These are phyloP conservation scores for Platycheirus albimanus DNA, from an alignment of 2,888 invertebrate genomes.

Conservation along the genomic window DNA sequence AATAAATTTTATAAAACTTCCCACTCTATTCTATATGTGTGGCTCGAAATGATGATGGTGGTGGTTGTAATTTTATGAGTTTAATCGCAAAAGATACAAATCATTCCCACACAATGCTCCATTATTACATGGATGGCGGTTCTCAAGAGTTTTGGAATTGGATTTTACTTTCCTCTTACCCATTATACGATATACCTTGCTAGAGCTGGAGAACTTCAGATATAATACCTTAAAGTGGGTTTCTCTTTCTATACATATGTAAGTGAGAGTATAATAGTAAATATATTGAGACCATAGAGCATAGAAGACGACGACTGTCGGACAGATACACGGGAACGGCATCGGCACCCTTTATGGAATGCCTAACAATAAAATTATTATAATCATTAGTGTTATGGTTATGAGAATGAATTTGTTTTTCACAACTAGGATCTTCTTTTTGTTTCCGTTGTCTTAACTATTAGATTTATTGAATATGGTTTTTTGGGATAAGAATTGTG, in stretches of 20 bases:
- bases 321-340: too few species aligned
- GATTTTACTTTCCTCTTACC: conserved; percentile 50
- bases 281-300: background rate
- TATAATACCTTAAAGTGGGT: conserved; percentile 50
- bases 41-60: too few species aligned
- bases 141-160: conserved; percentile 26
- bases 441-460: conserved; percentile 50
- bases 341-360: conserved; percentile 63
- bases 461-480: conserved; percentile 63
- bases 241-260: conserved; percentile 5
- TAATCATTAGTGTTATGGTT: conserved; percentile 70
- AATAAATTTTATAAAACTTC: conserved; percentile 62
- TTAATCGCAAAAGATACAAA: conserved; percentile 72
- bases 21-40: conserved; percentile 21
- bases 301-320: too few species aligned
- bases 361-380: conserved; percentile 69
- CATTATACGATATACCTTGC: background rate
- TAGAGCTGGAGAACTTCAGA: background rate
- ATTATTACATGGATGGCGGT: conserved; percentile 46
- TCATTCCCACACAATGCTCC: conserved; percentile 68
- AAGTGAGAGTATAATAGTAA: background rate
- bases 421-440: conserved; percentile 60
- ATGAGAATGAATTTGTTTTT: conserved; percentile 67
- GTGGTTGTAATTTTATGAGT: conserved; percentile 63
- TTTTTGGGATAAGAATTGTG: conserved; percentile 52